phyloP scores from a whole-genome alignment of 2,888 invertebrate species.

The Keiferia lycopersicella region DNA sequence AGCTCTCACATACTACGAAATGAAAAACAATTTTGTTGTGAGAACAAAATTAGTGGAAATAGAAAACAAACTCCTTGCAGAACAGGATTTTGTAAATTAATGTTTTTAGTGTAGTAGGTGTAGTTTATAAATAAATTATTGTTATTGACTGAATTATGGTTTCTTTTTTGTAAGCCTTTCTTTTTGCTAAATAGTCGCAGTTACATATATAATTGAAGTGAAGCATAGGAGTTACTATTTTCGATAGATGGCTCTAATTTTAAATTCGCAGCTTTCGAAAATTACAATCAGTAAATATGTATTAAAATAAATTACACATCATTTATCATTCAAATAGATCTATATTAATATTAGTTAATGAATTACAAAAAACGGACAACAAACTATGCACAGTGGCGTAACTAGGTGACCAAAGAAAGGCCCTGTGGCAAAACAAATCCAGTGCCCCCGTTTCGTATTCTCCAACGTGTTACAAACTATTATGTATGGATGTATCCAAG shows the following conservation, averaged over 20 bases:
- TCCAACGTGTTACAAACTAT: too few relatives aligned
- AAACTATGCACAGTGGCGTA: too few relatives aligned
- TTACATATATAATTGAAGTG: too few relatives aligned
- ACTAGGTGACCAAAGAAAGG: too few relatives aligned
- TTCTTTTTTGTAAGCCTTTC: neutral
- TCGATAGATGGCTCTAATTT: too few relatives aligned
- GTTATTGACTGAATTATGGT: neutral
- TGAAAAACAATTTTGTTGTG: slow-evolving; percentile 70
- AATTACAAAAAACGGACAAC: slow-evolving; percentile 63
- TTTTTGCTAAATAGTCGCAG: too few relatives aligned
- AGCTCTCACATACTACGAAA: slow-evolving; percentile 83
- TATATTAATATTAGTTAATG: slow-evolving; percentile 51
- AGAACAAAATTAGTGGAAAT: slow-evolving; percentile 61
- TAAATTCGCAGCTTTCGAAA: too few relatives aligned
- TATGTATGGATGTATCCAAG: too few relatives aligned
- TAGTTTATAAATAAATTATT: slow-evolving; percentile 35
- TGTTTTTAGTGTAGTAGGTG: slow-evolving; percentile 20
- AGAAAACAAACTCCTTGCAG: slow-evolving; percentile 51
- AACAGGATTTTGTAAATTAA: slow-evolving; percentile 28
- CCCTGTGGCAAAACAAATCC: too few relatives aligned
- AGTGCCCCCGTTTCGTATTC: too few relatives aligned
- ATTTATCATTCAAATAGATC: slow-evolving; percentile 39
- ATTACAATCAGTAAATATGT: slow-evolving; percentile 1
- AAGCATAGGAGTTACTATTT: too few relatives aligned
- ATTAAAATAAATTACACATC: slow-evolving; percentile 43